These are phyloP conservation scores for Drosophila algonquin DNA, from an alignment of 2,888 invertebrate genomes.

Conservation along the genomic window DNA sequence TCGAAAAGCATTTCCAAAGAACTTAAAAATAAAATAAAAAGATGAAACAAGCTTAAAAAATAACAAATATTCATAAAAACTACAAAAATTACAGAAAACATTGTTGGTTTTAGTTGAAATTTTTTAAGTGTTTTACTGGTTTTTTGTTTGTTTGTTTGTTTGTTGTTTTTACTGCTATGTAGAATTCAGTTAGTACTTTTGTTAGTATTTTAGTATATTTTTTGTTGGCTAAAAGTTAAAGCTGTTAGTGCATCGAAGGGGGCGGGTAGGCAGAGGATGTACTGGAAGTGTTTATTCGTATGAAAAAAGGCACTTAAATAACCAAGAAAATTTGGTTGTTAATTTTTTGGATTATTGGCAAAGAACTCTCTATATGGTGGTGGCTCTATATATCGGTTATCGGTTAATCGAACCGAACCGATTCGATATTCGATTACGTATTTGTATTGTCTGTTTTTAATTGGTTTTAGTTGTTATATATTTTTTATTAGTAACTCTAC, in stretches of 20 bases:
- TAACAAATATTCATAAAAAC: conserved; percentile 25
- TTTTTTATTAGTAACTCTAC: conserved; percentile 58
- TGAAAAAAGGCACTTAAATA: conserved; percentile 51
- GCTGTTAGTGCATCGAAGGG: conserved; percentile 23
- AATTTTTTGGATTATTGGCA: conserved; percentile 22
- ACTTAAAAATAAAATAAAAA: conserved; percentile 6
- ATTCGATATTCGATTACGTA: conserved; percentile 21
- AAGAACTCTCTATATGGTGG: conserved; percentile 31
- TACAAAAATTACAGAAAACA: conserved; percentile 56
- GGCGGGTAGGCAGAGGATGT: neutral
- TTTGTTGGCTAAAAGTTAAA: conserved; percentile 24
- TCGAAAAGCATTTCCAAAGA: conserved; percentile 33
- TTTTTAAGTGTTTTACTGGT: conserved; percentile 22
- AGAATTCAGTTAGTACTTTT: conserved; percentile 62
- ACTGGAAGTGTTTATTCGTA: conserved; percentile 22
- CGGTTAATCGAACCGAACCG: neutral
- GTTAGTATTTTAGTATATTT: conserved; percentile 23
- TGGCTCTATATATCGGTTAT: conserved; percentile 16
- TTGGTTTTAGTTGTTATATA: conserved; percentile 58
- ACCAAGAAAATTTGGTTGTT: conserved; percentile 17
- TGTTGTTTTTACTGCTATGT: conserved; percentile 65
- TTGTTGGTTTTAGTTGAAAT: conserved; percentile 11
- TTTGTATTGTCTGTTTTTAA: conserved; percentile 62
- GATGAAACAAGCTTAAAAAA: conserved; percentile 44
- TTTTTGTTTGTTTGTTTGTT: conserved; percentile 24